Conservation (phyloP, 1,140 invertebrate genomes). For the Drosophila aff. region DNA sequence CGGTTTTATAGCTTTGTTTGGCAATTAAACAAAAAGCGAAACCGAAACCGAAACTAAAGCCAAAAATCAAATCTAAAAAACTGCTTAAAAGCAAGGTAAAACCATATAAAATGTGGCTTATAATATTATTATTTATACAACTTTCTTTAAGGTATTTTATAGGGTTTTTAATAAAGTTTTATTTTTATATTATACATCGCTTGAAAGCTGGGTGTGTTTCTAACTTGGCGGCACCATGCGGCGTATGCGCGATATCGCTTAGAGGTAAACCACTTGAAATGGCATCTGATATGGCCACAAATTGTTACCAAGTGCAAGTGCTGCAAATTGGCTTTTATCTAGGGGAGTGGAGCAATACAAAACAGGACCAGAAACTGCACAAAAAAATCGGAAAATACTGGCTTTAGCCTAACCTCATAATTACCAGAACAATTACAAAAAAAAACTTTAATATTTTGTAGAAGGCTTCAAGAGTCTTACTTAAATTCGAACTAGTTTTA, state of each 20-base stretch:
- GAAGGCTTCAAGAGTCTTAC: background rate
- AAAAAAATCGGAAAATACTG: background rate
- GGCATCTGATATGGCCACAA: slow-evolving; percentile 38
- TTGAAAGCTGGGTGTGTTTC: slow-evolving; percentile 2
- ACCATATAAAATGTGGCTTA: background rate
- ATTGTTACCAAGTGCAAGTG: slow-evolving; percentile 28
- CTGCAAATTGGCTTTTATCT: slow-evolving; percentile 27
- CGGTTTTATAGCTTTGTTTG: slow-evolving; percentile 47
- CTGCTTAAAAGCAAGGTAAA: slow-evolving; percentile 16
- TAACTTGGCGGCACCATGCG: slow-evolving; percentile 16
- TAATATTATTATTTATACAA: background rate
- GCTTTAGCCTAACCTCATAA: background rate
- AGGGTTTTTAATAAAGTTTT: too few relatives aligned
- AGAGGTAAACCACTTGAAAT: slow-evolving; percentile 39
- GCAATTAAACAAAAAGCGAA: slow-evolving; percentile 62
- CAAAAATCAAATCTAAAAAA: slow-evolving; percentile 3
- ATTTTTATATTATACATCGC: background rate
- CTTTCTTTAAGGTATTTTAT: background rate
- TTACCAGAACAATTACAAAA: background rate
- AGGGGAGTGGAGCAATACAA: slow-evolving; percentile 10
- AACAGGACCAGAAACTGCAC: background rate
- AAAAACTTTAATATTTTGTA: background rate
- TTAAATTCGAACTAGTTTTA: background rate
- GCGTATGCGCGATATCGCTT: slow-evolving; percentile 35
- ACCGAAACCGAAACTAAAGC: slow-evolving; percentile 24